Base-by-base conservation (phyloP, 2,888 invertebrate species). In the Ophioninae sp. region DNA sequence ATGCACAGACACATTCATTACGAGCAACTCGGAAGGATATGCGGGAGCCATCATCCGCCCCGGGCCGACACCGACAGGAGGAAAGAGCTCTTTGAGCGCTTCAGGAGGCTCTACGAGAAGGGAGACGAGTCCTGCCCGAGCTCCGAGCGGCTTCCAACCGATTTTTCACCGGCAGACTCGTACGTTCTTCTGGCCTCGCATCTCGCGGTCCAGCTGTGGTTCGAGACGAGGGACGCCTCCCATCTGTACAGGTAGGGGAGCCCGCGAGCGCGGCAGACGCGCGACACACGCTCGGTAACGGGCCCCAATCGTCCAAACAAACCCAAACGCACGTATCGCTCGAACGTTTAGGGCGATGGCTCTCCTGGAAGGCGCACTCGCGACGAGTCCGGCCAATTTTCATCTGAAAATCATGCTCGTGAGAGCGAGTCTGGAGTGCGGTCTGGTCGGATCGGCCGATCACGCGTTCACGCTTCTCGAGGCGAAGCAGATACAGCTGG, bases 401-500 rank as follows among this genome's bases (percentile, higher is more conserved):
- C 97, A 98, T 91, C 95, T 97, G 17, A 98, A 98, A 93, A 94
- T 99, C 87, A 93, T 98, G 64, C 95, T 97, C 8, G 94, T 98
- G 77, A 96, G 96, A 88, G 94, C 97, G 23, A 98, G 98, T 92
- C 96, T 92, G 67, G 93, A 93, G 87, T 90, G 91, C 77, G 93
- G 93, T 83, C 85, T 93, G 23, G 88, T 91, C 71, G 90, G 89
- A 39, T 91, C 90, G 23, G 93, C 93, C 10, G 89, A 92, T 87
- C 88, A 90, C 82, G 87, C 88, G 0, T 92, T 91, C 73, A 83
- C 88, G 56, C 88, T 91, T 76, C 93, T 99, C 90, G 98, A 99
- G 90, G 95, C 98, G 81, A 99, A 99, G 93, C 98, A 99, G 93
- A 95, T 99, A 88, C 98, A 98, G 93, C 94, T 98, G 91, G 98